A percentile compares a stretch with the other conserved stretches of the same genome.
These are phyloP conservation scores for Chloroclystis v-ata DNA, from an alignment of 2,888 invertebrate genomes.

Conservation along the genomic window DNA sequence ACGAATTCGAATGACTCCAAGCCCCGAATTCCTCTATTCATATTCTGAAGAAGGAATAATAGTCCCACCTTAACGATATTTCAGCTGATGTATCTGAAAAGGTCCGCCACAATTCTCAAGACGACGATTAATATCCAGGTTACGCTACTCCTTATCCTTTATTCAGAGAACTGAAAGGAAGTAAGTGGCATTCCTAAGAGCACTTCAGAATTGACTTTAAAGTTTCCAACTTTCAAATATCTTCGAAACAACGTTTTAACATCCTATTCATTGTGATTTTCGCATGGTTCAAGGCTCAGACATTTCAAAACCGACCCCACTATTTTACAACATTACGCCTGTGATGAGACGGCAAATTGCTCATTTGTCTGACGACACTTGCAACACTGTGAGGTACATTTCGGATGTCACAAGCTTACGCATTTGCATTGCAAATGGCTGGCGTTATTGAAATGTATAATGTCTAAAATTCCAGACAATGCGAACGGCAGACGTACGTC, in stretches of 20 bases:
- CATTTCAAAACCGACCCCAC: slow-evolving; percentile 47
- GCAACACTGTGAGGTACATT: slow-evolving; percentile 42
- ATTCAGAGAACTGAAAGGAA: slow-evolving; percentile 36
- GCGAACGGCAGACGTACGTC: slow-evolving; percentile 3
- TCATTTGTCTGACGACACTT: slow-evolving; percentile 63
- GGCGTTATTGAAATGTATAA: slow-evolving; percentile 17
- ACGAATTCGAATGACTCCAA: slow-evolving; percentile 40
- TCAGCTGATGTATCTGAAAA: slow-evolving; percentile 38
- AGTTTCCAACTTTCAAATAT: slow-evolving; percentile 10
- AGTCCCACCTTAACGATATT: slow-evolving; percentile 37
- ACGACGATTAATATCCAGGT: slow-evolving; percentile 54
- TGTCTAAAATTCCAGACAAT: slow-evolving; percentile 7
- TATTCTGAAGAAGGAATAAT: slow-evolving; percentile 33
- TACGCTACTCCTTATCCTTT: slow-evolving; percentile 43
- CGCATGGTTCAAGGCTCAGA: slow-evolving; percentile 17
- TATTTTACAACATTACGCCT: slow-evolving; percentile 59
- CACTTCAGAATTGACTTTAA: slow-evolving; percentile 20
- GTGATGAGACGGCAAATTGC: slow-evolving; percentile 67
- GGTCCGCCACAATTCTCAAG: slow-evolving; percentile 46
- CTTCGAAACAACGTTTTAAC: slow-evolving; percentile 6
- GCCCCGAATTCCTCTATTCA: slow-evolving; percentile 38
- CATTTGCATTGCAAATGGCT: slow-evolving; percentile 21
- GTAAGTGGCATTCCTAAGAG: slow-evolving; percentile 28
- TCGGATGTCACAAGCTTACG: slow-evolving; percentile 20
- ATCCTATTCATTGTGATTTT: slow-evolving; percentile 14